A percentile compares a stretch with the other conserved stretches of the same genome.
phyloP scores from a whole-genome alignment of 1,140 invertebrate genomes.

The Rhopalosiphum maidis region DNA sequence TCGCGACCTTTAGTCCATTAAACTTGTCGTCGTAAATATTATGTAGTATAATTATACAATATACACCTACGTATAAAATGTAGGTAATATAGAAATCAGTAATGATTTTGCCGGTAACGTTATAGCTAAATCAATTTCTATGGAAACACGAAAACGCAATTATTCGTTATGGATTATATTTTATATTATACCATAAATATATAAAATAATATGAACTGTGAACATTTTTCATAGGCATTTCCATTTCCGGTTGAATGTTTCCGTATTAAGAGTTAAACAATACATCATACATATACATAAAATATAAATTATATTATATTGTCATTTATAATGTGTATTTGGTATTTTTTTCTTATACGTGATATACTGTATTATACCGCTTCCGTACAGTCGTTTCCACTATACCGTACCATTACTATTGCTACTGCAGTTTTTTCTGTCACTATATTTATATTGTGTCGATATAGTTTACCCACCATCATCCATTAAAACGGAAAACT shows the following conservation, averaged over 20 bases:
- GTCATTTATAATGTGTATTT: not conserved
- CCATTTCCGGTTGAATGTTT: conserved; percentile 30
- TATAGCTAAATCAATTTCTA: conserved; percentile 20
- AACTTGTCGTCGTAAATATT: not conserved
- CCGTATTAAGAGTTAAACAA: not conserved
- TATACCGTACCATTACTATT: not conserved
- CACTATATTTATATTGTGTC: not conserved
- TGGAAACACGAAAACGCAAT: not conserved
- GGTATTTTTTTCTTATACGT: not conserved
- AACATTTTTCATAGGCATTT: conserved; percentile 13
- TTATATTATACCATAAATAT: not conserved
- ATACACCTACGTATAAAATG: not conserved
- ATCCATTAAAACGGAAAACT: not conserved
- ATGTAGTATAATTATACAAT: not conserved
- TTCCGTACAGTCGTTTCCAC: not conserved
- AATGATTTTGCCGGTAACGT: not conserved
- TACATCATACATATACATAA: not conserved
- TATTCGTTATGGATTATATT: not conserved
- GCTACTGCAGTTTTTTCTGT: not conserved
- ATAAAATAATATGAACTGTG: not conserved
- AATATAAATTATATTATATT: not conserved
- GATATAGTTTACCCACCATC: not conserved
- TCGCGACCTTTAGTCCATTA: not conserved
- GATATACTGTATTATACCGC: not conserved
- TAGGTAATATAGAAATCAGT: not conserved